These are phyloP conservation scores for Acrocephalus scirpaceus DNA, from an alignment of 2,797 vertebrate species.

Conservation along the genomic window DNA sequence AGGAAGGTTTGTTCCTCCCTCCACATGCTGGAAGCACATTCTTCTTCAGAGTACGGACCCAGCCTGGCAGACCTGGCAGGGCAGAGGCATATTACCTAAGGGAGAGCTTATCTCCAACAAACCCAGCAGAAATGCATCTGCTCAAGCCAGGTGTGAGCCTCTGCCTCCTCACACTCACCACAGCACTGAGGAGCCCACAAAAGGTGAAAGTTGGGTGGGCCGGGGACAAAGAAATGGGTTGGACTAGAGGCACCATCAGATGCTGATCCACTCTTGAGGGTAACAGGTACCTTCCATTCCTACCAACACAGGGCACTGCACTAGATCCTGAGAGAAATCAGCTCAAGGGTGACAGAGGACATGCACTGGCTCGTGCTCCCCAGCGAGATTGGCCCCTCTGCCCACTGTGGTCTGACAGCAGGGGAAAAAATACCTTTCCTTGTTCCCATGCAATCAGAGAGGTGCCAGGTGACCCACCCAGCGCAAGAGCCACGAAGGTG, in stretches of 20 bases:
- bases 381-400: not conserved
- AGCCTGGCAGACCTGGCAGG: not conserved
- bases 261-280: not conserved
- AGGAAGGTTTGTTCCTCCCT: not conserved
- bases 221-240: not conserved
- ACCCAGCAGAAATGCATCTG: not conserved
- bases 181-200: not conserved
- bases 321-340: not conserved
- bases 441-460: fast-evolving
- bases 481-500: fast-evolving
- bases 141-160: not conserved
- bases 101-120: not conserved
- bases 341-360: not conserved
- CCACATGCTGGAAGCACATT: not conserved
- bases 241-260: not conserved
- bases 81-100: not conserved
- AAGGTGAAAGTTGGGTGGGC: fast-evolving
- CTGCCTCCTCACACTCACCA: not conserved
- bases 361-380: not conserved
- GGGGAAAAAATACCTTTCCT: not conserved
- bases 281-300: not conserved
- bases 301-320: fast-evolving
- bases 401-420: not conserved
- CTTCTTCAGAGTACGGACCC: fast-evolving
- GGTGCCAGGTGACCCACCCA: not conserved